Conservation (phyloP, 2,888 invertebrate species). For the Antitype chi region DNA sequence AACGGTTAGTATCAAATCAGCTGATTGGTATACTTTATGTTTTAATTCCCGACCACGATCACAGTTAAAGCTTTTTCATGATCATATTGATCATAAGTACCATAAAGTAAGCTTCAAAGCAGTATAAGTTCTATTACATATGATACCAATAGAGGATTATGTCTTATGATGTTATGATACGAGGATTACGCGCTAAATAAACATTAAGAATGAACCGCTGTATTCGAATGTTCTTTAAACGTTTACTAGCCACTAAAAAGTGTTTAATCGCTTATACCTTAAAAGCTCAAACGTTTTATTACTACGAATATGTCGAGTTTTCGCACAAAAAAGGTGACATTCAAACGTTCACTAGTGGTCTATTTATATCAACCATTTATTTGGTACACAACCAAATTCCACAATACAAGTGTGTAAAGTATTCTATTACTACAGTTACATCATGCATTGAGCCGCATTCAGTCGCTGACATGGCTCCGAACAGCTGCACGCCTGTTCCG, state of each 20-base stretch:
- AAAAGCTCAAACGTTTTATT: conserved; percentile 57
- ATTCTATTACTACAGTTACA: conserved; percentile 83
- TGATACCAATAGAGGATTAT: conserved; percentile 38
- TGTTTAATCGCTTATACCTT: conserved; percentile 48
- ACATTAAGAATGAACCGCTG: conserved; percentile 33
- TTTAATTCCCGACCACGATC: background rate
- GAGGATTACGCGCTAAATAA: conserved; percentile 47
- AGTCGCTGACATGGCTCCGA: conserved; percentile 81
- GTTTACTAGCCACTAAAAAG: conserved; percentile 52
- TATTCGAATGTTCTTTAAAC: conserved; percentile 22
- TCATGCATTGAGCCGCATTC: conserved; percentile 80
- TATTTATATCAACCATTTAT: conserved; percentile 73
- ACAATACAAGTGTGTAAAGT: conserved; percentile 73
- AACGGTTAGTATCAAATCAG: background rate
- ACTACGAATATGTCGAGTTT: conserved; percentile 49
- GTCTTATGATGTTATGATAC: conserved; percentile 31
- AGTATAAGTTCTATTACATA: conserved; percentile 14
- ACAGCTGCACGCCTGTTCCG: conserved; percentile 86
- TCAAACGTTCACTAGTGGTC: conserved; percentile 65
- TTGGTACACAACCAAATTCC: conserved; percentile 69
- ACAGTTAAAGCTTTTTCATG: conserved; percentile 2
- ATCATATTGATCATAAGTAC: background rate
- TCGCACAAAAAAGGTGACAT: conserved; percentile 63
- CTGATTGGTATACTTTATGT: background rate
- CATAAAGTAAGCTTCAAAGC: conserved; percentile 29